Base-by-base conservation (phyloP, 2,113 vertebrate species). In the Thalassoma bifasciatum region DNA sequence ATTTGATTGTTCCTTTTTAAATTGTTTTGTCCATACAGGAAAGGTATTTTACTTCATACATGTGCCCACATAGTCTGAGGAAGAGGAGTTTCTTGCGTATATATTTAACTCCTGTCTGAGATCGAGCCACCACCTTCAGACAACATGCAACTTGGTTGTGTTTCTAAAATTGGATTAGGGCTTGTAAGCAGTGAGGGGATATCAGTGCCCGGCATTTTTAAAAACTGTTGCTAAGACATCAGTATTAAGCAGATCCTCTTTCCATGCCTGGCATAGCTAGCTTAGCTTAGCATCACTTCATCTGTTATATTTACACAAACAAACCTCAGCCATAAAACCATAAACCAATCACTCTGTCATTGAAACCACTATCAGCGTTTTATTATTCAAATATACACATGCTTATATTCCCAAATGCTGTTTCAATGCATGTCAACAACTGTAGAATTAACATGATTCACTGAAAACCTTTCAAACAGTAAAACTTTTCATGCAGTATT, bases 91-190 rank as follows among this genome's bases (percentile, higher is more conserved):
- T 83, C 64, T 83, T 61, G 44, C 67, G 59, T 81, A 75, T 85
- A 86, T 84, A 88, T 83, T 77, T 84, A 91, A 79, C 85, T 79
- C 70, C 69, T 73, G 30, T 30, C 68, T 72, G 70, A 79, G 77
- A 68, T 56, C 46, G 63, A 71, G 72, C 75, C 79, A 77, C 65
- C 66, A 74, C 51, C 73, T 82, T 80, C 65, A 58, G 71, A 56
- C 71, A 79, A 83, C 90, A 90, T 59, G 69, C 63, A 70, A 73
- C 77, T 87, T 60, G 75, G 78, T 84, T 73, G 68, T 86, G 83
- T 62, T 86, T 90, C 92, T 93, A 92, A 93, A 93, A 92, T 89
- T 92, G 90, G 90, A 93, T 89, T 85, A 64, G 76, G 85, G 64
- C 91, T 88, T 37, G 86, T 92, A 92, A 92, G 91, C 92, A 93